A percentile compares a stretch with the other conserved stretches of the same genome.
Evolutionary conservation across 2,113 vertebrate species (phyloP).

Genomic region (Oreochromis tanganicae): DNA sequence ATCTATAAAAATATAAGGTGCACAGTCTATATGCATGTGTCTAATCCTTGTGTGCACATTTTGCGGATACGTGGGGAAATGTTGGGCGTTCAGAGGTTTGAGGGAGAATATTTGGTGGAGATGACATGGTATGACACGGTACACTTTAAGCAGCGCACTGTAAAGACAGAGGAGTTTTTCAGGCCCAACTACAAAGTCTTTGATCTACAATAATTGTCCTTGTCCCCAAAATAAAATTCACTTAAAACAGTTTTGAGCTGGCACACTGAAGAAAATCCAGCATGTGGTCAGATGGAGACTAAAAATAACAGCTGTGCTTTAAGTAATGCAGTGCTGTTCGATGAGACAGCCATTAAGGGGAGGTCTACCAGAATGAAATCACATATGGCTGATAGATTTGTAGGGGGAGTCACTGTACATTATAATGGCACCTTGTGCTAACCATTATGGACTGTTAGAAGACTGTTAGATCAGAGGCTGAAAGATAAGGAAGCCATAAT

Average conservation of each 20-base stretch:
- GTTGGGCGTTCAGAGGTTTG: neutral
- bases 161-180: neutral
- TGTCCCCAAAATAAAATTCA: neutral
- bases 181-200: neutral
- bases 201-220: neutral
- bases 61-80: neutral
- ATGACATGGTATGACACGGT: neutral
- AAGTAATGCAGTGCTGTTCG: neutral
- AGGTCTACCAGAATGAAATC: neutral
- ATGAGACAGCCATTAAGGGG: neutral
- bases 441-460: neutral
- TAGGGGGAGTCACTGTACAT: neutral
- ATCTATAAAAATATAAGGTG: neutral
- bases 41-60: neutral
- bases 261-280: neutral
- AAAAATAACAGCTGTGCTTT: neutral
- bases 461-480: neutral
- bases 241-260: neutral
- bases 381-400: neutral
- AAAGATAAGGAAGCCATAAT: neutral
- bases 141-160: neutral
- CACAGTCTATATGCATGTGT: neutral
- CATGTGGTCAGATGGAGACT: neutral
- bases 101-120: neutral
- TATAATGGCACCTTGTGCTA: neutral